A percentile compares a stretch with the other conserved stretches of the same genome.
Conservation (phyloP, 2,797 vertebrate species). For the Notoglanidium macrostoma region DNA sequence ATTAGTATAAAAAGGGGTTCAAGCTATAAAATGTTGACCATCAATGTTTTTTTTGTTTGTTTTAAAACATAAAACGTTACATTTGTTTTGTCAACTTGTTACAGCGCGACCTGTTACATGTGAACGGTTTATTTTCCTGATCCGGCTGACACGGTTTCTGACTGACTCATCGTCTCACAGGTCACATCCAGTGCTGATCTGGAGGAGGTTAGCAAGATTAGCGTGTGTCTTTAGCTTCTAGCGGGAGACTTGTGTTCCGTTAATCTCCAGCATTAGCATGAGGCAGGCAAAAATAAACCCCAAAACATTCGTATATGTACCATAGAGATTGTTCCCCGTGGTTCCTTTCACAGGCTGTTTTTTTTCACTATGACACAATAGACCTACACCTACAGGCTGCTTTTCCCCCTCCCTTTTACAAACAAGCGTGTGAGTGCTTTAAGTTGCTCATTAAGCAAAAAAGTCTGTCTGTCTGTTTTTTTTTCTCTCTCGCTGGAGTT, state of each 20-base stretch:
- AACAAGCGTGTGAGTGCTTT: background rate
- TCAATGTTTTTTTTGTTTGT: no score
- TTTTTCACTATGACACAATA: conserved; percentile 2
- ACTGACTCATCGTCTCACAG: background rate
- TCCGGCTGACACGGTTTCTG: background rate
- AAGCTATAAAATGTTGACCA: background rate
- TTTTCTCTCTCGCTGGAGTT: background rate
- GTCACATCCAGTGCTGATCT: background rate
- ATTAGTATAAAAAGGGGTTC: no score
- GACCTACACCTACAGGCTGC: background rate
- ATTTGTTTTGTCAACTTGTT: no score
- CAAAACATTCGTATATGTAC: background rate
- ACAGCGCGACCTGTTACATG: no score
- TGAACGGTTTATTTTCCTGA: no score
- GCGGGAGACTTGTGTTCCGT: background rate
- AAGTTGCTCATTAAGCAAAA: background rate
- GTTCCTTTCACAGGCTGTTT: background rate
- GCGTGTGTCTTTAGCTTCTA: background rate
- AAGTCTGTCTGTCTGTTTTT: background rate
- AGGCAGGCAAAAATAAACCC: no score
- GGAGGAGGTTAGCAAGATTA: background rate
- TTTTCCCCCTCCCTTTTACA: background rate
- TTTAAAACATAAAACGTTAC: background rate
- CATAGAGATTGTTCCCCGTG: background rate
- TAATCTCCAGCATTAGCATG: background rate